A percentile compares a stretch with the other conserved stretches of the same genome.
Evolutionary conservation across 92 coral and sea anemone species (phyloP).

Genomic region (Porites lobata): DNA sequence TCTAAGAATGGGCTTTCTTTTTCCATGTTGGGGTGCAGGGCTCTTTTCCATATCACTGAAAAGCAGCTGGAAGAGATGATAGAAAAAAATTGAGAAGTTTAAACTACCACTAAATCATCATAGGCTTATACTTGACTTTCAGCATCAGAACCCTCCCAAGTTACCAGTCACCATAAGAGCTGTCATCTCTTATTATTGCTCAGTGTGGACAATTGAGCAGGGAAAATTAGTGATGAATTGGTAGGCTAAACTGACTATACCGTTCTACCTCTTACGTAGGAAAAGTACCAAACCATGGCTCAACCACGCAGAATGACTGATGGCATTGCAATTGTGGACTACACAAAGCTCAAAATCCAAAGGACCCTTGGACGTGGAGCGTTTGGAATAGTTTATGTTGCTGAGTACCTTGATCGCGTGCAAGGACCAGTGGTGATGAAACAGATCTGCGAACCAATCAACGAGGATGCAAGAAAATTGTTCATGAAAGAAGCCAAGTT

Average conservation of each 20-base stretch:
- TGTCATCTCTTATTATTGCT: too few species aligned
- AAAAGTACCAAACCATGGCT: neutral
- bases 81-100: too few species aligned
- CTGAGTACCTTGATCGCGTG: neutral
- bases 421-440: conserved; percentile 31
- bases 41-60: too few species aligned
- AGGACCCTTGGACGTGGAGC: conserved; percentile 18
- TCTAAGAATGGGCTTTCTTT: too few species aligned
- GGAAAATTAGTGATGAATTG: too few species aligned
- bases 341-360: conserved; percentile 9
- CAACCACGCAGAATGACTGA: neutral
- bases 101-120: too few species aligned
- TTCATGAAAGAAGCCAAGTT: conserved; percentile 42
- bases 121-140: too few species aligned
- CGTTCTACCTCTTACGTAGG: neutral
- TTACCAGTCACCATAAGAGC: too few species aligned
- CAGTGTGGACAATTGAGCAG: too few species aligned
- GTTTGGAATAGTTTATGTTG: conserved; percentile 18
- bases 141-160: too few species aligned
- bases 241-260: neutral
- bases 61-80: too few species aligned
- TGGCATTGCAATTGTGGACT: neutral
- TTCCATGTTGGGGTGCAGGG: too few species aligned
- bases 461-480: conserved; percentile 15
- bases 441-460: conserved; percentile 2